These are phyloP conservation scores for Gallinago nigripennis DNA, from an alignment of 2,797 vertebrate genomes.

Conservation along the genomic window DNA sequence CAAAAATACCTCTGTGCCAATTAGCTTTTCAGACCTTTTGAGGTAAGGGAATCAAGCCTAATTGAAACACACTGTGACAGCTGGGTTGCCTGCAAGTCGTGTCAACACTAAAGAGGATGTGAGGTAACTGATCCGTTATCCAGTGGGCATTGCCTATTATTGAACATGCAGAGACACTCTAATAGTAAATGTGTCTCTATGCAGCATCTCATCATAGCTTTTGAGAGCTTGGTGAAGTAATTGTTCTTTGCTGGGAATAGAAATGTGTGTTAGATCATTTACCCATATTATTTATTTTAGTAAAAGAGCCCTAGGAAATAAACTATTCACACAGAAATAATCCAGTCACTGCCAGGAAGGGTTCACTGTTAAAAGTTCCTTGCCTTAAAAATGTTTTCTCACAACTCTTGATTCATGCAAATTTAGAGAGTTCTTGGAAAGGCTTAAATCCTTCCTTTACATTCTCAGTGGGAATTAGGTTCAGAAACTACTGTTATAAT, in stretches of 20 bases:
- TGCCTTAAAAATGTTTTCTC: not conserved
- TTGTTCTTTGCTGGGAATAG: not conserved
- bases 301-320: not conserved
- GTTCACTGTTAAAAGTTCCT: not conserved
- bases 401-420: not conserved
- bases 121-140: conserved; percentile 52
- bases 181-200: not conserved
- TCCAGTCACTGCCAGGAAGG: not conserved
- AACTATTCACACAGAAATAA: not conserved
- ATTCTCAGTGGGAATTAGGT: not conserved
- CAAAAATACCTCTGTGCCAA: conserved; percentile 53
- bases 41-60: conserved; percentile 67
- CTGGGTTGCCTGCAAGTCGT: conserved; percentile 5
- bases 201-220: not conserved
- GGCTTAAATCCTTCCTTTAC: not conserved
- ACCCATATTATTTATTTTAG: not conserved
- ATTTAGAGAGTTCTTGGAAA: not conserved
- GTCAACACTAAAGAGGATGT: conserved; percentile 21
- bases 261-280: not conserved
- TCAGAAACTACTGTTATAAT: not conserved
- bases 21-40: conserved; percentile 66
- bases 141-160: not conserved
- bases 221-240: not conserved
- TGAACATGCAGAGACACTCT: not conserved
- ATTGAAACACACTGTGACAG: conserved; percentile 61